phyloP scores from a whole-genome alignment of 2,888 invertebrate genomes.

The Nomada fucata region DNA sequence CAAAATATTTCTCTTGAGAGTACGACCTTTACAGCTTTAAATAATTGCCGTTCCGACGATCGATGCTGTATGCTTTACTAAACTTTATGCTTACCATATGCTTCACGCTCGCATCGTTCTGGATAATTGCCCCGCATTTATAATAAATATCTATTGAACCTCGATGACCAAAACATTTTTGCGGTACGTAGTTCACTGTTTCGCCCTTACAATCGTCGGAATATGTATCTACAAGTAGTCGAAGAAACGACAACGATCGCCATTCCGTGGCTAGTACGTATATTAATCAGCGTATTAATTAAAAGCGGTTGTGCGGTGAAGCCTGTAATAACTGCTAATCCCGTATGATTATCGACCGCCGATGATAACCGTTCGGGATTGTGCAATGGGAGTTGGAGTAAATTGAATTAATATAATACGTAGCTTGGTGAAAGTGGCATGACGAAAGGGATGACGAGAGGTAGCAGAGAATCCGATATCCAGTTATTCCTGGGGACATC shows the following conservation, averaged over 20 bases:
- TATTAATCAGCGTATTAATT: conserved; percentile 37
- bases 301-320: conserved; percentile 19
- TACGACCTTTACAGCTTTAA: not conserved
- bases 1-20: not conserved
- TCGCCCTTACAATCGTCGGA: not conserved
- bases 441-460: not conserved
- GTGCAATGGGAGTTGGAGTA: conserved; percentile 16
- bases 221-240: not conserved
- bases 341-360: conserved; percentile 30
- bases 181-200: not conserved
- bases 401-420: conserved; percentile 63
- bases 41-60: not conserved
- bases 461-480: conserved; percentile 18
- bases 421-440: not conserved
- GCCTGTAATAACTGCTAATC: conserved; percentile 45
- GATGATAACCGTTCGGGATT: conserved; percentile 40
- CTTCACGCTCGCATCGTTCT: not conserved
- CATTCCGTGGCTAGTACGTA: not conserved
- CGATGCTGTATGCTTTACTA: not conserved
- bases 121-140: not conserved
- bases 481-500: conserved; percentile 22
- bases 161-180: too few relatives aligned
- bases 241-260: not conserved
- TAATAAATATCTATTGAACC: too few relatives aligned
- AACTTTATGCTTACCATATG: not conserved